Base-by-base conservation (phyloP, 2,888 invertebrate species). In the Ormyrus thymus region DNA sequence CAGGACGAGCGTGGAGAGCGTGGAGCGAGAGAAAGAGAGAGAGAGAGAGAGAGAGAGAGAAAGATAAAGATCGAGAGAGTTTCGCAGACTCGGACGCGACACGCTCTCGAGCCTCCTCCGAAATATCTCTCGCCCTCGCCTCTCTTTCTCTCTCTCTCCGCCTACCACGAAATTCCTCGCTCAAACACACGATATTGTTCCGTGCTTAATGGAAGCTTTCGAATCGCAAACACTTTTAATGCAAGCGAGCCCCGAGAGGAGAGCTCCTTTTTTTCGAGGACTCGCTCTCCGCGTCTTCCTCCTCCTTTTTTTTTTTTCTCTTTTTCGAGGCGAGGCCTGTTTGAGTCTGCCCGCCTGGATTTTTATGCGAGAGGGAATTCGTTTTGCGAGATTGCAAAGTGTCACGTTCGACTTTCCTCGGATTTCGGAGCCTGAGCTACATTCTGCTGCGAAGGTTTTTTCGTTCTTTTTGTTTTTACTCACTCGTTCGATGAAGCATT, bases 151-250 rank as follows among this genome's bases (percentile, higher is more conserved):
- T 13, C 43, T 59, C 58, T n/a, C 59, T 64, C 75, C 10, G 45
- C 62, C 45, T 51, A 43, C 50, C 48, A 68, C 56, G 51, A 68
- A 76, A 71, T 74, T 69, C 69, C 59, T 64, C 80, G 10, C 68
- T 61, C 45, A 58, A 50, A 51, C 68, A 69, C 46, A 50, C 61
- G 72, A 78, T 53, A 71, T 74, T 64, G 64, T 72, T 70, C 76
- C 45, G 8, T 55, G 51, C 62, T 72, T 79, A 79, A 76, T 79
- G 79, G 79, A 79, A 68, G 76, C 61, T 79, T 76, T 79, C 69
- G 76, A 73, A 79, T 79, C 64, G 79, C 79, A 79, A 79, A 79
- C 73, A 79, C 62, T 65, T 74, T 72, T 76, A 79, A 76, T 70
- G 65, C 61, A 29, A 29, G 66, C 59, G 43, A 62, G 45, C 29